A percentile compares a stretch with the other conserved stretches of the same genome.
Conservation (phyloP, 1,140 invertebrate species). For the Plutomurus gul region DNA sequence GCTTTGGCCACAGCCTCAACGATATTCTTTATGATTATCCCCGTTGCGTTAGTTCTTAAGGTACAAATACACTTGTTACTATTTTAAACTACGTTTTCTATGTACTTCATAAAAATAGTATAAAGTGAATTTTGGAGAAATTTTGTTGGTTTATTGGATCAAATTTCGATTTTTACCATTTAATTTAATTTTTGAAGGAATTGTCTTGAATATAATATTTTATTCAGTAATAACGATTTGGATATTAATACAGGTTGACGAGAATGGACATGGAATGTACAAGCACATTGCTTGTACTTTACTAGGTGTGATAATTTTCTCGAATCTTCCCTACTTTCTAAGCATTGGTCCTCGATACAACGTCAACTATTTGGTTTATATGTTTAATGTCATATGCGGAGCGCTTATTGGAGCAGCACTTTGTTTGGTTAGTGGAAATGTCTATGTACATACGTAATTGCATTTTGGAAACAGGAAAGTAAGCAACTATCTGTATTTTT, state of each 20-base stretch:
- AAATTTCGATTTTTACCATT: neutral
- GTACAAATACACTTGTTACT: no score
- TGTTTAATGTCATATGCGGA: conserved; percentile 34
- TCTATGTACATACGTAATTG: neutral
- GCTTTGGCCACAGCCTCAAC: conserved; percentile 17
- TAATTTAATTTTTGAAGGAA: neutral
- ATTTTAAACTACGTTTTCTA: neutral
- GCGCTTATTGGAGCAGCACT: conserved; percentile 24
- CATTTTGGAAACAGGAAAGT: neutral
- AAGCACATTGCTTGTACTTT: conserved; percentile 9
- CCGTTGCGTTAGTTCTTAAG: conserved; percentile 6
- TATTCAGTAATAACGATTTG: neutral
- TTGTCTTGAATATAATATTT: neutral
- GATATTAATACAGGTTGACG: neutral
- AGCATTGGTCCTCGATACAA: conserved; percentile 30
- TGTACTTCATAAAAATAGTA: neutral
- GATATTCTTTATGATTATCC: conserved; percentile 36
- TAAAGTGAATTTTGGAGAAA: no score
- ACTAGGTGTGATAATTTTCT: conserved; percentile 14
- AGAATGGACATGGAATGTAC: conserved; percentile 30
- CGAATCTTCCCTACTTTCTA: conserved; percentile 22
- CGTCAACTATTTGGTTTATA: conserved; percentile 1
- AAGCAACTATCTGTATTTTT: neutral
- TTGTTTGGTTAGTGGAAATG: neutral
- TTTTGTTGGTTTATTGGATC: no score